These are phyloP conservation scores for Polymixis flavicincta DNA, from an alignment of 2,888 invertebrate species.

Conservation along the genomic window DNA sequence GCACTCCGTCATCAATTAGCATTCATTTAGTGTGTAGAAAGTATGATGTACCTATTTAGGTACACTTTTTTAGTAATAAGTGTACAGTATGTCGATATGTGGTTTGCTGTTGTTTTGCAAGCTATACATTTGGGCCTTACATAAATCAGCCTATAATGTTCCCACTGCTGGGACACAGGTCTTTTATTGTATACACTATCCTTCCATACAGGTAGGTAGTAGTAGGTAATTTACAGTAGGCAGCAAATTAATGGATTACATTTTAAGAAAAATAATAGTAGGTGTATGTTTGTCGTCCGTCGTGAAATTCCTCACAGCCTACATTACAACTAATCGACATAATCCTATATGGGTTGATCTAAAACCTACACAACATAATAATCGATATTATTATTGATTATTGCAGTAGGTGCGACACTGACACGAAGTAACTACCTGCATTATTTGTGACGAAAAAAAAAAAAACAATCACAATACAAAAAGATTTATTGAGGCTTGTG, in stretches of 20 bases:
- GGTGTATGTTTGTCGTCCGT: slow-evolving; percentile 34
- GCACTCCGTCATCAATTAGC: slow-evolving; percentile 60
- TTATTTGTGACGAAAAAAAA: background rate
- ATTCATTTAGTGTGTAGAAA: slow-evolving; percentile 51
- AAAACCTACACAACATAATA: slow-evolving; percentile 44
- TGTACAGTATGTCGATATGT: background rate
- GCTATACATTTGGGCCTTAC: background rate
- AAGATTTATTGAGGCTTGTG: background rate
- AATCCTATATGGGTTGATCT: slow-evolving; percentile 24
- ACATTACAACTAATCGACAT: slow-evolving; percentile 17
- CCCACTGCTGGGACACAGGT: too few relatives aligned
- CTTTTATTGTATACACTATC: too few relatives aligned
- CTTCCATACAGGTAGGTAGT: too few relatives aligned
- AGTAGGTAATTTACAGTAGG: background rate
- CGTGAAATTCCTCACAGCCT: slow-evolving; percentile 49
- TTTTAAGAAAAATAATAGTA: slow-evolving; percentile 20
- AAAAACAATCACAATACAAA: background rate
- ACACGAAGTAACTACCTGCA: background rate
- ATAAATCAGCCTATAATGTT: too few relatives aligned
- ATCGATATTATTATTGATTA: background rate
- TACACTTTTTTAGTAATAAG: background rate
- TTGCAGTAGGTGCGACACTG: slow-evolving; percentile 19
- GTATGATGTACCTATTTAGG: slow-evolving; percentile 8
- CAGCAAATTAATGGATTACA: background rate
- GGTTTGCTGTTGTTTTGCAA: background rate